These are phyloP conservation scores for Pteruthius melanotis DNA, from an alignment of 2,113 vertebrate species.

Conservation along the genomic window DNA sequence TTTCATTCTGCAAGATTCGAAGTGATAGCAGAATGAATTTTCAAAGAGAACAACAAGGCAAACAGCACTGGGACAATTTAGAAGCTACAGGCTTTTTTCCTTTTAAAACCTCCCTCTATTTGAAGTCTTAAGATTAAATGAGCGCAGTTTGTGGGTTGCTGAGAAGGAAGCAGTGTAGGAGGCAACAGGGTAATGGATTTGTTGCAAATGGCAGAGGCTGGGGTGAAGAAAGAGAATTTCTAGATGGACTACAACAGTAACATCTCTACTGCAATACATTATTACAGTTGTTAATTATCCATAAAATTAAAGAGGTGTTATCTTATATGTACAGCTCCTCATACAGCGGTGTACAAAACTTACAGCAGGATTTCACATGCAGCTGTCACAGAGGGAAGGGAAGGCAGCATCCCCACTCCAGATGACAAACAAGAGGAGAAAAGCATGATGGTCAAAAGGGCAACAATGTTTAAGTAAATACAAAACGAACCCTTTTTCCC, in stretches of 20 bases:
- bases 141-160: background rate
- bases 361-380: background rate
- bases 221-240: background rate
- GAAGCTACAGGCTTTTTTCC: background rate
- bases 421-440: slow-evolving; percentile 37
- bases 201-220: background rate
- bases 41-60: background rate
- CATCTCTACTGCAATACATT: background rate
- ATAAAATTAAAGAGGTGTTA: background rate
- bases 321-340: background rate
- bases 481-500: slow-evolving; percentile 22
- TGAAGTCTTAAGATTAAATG: background rate
- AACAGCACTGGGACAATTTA: background rate
- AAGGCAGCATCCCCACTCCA: background rate
- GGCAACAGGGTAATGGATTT: background rate
- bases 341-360: background rate
- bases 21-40: background rate
- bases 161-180: background rate
- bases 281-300: background rate
- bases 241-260: background rate
- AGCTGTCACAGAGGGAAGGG: background rate
- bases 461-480: slow-evolving; percentile 37
- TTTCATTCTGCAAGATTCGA: slow-evolving; percentile 36
- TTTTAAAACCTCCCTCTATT: background rate
- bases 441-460: slow-evolving; percentile 52